Conservation (phyloP, 1,140 invertebrate species). For the Drosophila dunni region DNA sequence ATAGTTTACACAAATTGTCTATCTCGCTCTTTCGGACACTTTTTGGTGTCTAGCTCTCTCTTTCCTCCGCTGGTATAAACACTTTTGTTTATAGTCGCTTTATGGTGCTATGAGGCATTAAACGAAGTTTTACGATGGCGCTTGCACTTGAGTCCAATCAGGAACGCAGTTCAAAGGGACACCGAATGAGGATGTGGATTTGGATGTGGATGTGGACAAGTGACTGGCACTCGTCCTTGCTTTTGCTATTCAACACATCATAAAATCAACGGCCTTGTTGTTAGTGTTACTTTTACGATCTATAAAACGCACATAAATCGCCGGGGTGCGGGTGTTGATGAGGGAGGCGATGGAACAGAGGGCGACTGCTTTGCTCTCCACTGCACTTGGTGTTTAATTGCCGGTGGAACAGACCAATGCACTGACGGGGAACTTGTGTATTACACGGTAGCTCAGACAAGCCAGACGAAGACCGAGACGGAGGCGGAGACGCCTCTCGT, state of each 20-base stretch:
- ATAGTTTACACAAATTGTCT: conserved; percentile 25
- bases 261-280: conserved; percentile 72
- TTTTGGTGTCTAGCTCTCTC: conserved; percentile 11
- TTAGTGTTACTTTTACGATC: conserved; percentile 76
- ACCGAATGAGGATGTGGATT: conserved; percentile 14
- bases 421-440: conserved; percentile 3
- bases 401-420: conserved; percentile 43
- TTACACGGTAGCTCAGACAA: conserved; percentile 47
- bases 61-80: conserved; percentile 31
- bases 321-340: conserved; percentile 43
- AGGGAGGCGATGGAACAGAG: conserved; percentile 4
- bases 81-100: conserved; percentile 80
- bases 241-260: conserved; percentile 70
- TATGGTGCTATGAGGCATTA: conserved; percentile 71
- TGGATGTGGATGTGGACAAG: conserved; percentile 50
- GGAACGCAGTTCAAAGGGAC: conserved; percentile 30
- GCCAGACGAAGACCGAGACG: not conserved
- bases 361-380: not conserved
- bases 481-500: conserved; percentile 15
- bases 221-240: conserved; percentile 54
- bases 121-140: conserved; percentile 68
- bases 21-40: not conserved
- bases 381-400: conserved; percentile 76
- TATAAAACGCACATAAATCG: conserved; percentile 80
- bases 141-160: conserved; percentile 66